These are phyloP conservation scores for Onychomys arenicola DNA, from an alignment of 2,797 vertebrate species.

Conservation along the genomic window DNA sequence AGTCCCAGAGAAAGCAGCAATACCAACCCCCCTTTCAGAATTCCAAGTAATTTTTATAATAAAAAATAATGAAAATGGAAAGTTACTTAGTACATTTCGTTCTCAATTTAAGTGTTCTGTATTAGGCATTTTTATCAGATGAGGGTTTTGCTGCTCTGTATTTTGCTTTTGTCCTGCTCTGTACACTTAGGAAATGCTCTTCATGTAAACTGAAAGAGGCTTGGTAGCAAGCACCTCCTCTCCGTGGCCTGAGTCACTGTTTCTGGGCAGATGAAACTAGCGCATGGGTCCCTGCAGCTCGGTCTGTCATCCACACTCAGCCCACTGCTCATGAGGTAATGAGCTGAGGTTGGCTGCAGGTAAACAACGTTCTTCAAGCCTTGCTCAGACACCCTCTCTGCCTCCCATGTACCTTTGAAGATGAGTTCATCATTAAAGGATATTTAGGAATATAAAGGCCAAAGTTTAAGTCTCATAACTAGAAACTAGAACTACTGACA, in stretches of 20 bases:
- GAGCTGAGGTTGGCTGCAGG: background rate
- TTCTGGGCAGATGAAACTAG: background rate
- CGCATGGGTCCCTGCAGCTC: background rate
- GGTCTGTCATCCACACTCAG: background rate
- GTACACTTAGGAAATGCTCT: background rate
- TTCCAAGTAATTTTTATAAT: slow-evolving; percentile 2
- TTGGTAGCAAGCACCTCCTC: background rate
- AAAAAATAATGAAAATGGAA: slow-evolving; percentile 59
- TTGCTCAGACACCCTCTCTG: background rate
- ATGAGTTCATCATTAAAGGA: slow-evolving; percentile 47
- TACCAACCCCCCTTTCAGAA: slow-evolving; percentile 46
- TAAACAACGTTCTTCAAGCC: background rate
- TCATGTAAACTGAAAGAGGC: slow-evolving; percentile 17
- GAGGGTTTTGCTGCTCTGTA: background rate
- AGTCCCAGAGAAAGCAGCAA: slow-evolving; percentile 1
- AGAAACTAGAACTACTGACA: slow-evolving; percentile 21
- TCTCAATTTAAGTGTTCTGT: slow-evolving; percentile 7
- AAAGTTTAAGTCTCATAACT: slow-evolving; percentile 45
- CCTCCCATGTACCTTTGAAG: slow-evolving; percentile 9
- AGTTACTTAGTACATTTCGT: background rate
- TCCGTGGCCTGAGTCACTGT: background rate
- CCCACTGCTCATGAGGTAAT: background rate
- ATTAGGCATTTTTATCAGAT: background rate
- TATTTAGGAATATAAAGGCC: slow-evolving; percentile 37
- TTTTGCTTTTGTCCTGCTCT: background rate